Conservation (phyloP, 2,797 vertebrate genomes). For the Diceros bicornis region DNA sequence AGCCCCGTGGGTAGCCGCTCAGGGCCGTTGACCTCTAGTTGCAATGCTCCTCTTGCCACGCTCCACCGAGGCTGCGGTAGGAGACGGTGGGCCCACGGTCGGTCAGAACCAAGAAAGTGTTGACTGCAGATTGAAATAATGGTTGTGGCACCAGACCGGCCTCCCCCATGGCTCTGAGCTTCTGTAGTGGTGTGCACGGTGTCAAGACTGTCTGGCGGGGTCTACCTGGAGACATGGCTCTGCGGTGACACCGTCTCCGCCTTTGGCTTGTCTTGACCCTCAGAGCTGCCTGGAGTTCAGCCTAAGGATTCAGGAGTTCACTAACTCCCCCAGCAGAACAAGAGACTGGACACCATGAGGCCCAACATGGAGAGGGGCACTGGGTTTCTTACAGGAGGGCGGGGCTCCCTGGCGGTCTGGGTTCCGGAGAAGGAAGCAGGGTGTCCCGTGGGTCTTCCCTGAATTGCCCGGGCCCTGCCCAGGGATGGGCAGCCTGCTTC, state of each 20-base stretch:
- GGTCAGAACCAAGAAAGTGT: neutral
- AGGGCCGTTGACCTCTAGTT: no score
- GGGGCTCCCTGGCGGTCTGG: constrained; percentile 65
- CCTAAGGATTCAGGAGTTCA: constrained; percentile 99
- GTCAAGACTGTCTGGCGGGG: neutral
- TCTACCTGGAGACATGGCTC: neutral
- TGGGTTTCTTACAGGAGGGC: neutral
- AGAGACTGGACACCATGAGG: constrained; percentile 99
- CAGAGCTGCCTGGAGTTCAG: constrained; percentile 99
- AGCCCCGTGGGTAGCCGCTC: neutral
- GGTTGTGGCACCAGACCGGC: neutral
- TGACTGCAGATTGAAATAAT: accelerated
- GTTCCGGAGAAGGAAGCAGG: neutral
- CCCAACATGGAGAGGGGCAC: constrained; percentile 62
- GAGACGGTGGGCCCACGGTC: neutral
- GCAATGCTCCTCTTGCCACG: no score
- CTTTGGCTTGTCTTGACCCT: constrained; percentile 84
- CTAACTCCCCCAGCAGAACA: constrained; percentile 99
- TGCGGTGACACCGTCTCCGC: neutral
- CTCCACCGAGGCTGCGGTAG: no score
- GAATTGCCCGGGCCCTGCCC: neutral
- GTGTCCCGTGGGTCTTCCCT: neutral
- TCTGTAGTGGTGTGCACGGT: accelerated
- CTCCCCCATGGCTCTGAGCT: neutral
- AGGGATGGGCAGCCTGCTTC: no score